Evolutionary conservation across 2,113 vertebrate species (phyloP).

Genomic region (Pangasianodon gigas): DNA sequence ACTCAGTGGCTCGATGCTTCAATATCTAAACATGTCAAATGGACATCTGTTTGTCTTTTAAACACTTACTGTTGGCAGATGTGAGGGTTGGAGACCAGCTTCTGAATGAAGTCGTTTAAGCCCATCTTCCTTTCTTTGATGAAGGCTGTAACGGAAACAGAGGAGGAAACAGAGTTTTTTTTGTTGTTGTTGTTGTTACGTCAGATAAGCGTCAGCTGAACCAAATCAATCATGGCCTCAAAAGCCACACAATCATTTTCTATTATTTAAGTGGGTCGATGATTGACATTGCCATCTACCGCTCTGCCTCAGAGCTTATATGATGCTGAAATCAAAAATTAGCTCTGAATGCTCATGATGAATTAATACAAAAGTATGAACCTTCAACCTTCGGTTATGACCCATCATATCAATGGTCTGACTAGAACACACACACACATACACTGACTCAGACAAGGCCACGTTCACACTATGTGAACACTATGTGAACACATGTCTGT

Average conservation of each 20-base stretch:
- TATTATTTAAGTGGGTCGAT: not conserved
- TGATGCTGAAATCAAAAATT: not conserved
- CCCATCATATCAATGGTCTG: not conserved
- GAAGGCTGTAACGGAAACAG: constrained; percentile 68
- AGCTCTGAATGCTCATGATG: not conserved
- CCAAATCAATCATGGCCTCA: not conserved
- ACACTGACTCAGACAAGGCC: not conserved
- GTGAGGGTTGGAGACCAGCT: constrained; percentile 75
- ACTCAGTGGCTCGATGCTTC: not conserved
- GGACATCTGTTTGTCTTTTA: not conserved
- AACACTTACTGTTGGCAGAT: constrained; percentile 80
- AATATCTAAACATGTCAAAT: not conserved
- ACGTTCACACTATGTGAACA: not conserved
- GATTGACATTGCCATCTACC: not conserved
- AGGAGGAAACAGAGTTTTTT: not conserved
- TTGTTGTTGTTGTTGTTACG: not conserved
- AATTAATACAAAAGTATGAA: not conserved
- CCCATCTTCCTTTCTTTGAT: constrained; percentile 83
- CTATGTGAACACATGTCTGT: not conserved
- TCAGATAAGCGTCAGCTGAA: constrained; percentile 15
- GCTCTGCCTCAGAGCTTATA: not conserved
- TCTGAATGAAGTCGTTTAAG: constrained; percentile 80
- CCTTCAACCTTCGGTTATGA: not conserved
- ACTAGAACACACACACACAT: not conserved
- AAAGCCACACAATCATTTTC: not conserved